Percentiles rank a stretch among this genome's conserved stretches.
These are phyloP conservation scores for Carassius gibelio DNA, from an alignment of 2,113 vertebrate species.

Conservation along the genomic window DNA sequence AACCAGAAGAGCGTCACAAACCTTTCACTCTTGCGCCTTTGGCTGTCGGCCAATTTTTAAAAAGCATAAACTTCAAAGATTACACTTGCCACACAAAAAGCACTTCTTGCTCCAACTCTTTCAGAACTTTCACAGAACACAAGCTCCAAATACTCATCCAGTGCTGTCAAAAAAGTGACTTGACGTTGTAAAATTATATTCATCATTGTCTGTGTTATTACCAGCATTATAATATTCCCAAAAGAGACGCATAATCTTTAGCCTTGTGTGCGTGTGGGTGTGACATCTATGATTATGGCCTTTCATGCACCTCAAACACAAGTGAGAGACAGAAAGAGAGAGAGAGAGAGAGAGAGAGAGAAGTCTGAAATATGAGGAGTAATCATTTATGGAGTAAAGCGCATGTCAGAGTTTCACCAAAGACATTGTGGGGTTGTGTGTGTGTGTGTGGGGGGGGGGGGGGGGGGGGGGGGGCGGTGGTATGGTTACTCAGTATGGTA, in stretches of 20 bases:
- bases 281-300: conserved; percentile 71
- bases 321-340: conserved; percentile 35
- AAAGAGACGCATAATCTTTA: conserved; percentile 62
- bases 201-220: conserved; percentile 65
- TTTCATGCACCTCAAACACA: conserved; percentile 56
- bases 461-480: background rate
- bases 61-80: conserved; percentile 19
- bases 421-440: background rate
- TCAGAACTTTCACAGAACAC: background rate
- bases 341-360: conserved; percentile 7
- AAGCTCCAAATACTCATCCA: background rate
- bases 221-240: conserved; percentile 69
- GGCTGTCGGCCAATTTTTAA: conserved; percentile 4
- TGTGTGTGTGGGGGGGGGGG: background rate
- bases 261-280: conserved; percentile 59
- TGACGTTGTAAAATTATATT: conserved; percentile 67
- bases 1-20: conserved; percentile 27
- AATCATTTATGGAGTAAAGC: background rate
- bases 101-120: conserved; percentile 4
- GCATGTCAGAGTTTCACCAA: background rate
- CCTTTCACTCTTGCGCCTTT: conserved; percentile 2
- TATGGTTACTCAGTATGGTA: background rate
- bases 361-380: conserved; percentile 9
- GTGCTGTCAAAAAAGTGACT: conserved; percentile 55
- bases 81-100: conserved; percentile 1